Evolutionary conservation across 2,888 invertebrate species (phyloP), one percentile per base, ranked within the genome.

Genomic region (Gari tellinella): DNA sequence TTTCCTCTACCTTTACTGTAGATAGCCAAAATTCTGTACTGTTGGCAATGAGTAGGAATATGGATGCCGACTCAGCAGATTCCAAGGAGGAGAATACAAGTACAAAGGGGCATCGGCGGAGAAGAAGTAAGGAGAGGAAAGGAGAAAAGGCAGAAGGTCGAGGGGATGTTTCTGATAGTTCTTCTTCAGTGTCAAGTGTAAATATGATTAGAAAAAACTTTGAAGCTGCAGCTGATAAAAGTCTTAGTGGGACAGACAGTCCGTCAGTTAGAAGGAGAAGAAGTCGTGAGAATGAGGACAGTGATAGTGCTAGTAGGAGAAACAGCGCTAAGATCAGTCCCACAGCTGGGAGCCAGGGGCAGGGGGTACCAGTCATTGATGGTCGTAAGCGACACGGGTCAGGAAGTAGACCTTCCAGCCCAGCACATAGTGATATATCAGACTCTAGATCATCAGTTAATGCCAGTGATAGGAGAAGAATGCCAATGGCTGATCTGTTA

Each of bases 341-440:
- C 15, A 75, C 65, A 15, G 67, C 74, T n/a, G 75, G 79, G n/a
- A 80, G 74, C 43, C 79, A 81, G 55, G 84, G 81, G 12, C 79
- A 81, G 58, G 84, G 81, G 12, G 76, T 79, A 14, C 87, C 87
- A 31, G 83, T 88, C 2, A 81, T 88, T 58, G 88, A 88, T 81
- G 88, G 85, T 7, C 74, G 86, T 4, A 82, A 76, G 41, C 63
- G 87, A 10, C 88, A 85, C 64, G 81, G 83, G 15, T 84, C 88
- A 17, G 86, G 87, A 17, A 88, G 88, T 60, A 73, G 88, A n/a
- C 88, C 87, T 12, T 85, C 76, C 49, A 88, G 88, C 56, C 88
- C 88, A 43, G 81, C 84, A 25, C 79, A 84, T n/a, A 74, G 74
- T 31, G 82, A 84, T 58, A 68, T 72, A 3, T 67, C 63, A 14